Evolutionary conservation across 2,888 invertebrate species (phyloP).

Genomic region (Machimus rusticus): DNA sequence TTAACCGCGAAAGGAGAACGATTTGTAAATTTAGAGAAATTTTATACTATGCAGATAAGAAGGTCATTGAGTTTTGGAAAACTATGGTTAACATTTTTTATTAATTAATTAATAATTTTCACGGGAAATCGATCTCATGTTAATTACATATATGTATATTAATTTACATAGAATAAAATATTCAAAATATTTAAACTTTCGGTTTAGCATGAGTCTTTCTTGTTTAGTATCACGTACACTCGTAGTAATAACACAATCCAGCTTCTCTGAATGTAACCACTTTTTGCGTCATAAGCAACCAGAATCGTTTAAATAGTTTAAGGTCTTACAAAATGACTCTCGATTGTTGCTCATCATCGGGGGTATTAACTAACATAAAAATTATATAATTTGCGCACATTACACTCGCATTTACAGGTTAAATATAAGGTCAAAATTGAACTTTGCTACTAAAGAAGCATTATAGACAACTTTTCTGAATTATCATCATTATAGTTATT

Average conservation of each 20-base stretch:
- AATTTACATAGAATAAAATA: no score
- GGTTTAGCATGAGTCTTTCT: neutral
- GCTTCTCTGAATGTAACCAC: neutral
- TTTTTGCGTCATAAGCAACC: neutral
- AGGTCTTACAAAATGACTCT: neutral
- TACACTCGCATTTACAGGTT: neutral
- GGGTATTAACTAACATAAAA: neutral
- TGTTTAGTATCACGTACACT: no score
- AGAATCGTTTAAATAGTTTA: neutral
- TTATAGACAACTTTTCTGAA: neutral
- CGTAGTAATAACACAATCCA: no score
- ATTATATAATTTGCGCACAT: neutral
- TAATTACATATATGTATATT: no score
- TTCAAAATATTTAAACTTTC: no score
- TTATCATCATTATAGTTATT: neutral
- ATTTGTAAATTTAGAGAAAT: neutral
- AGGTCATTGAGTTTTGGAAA: neutral
- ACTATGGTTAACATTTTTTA: neutral
- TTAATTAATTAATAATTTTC: neutral
- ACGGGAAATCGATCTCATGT: no score
- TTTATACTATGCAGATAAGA: neutral
- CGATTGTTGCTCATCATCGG: neutral
- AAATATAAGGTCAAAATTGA: neutral
- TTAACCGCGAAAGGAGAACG: neutral
- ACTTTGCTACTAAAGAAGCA: neutral